These are phyloP conservation scores for Acrocephalus arundinaceus DNA, from an alignment of 2,113 vertebrate species.

Conservation along the genomic window DNA sequence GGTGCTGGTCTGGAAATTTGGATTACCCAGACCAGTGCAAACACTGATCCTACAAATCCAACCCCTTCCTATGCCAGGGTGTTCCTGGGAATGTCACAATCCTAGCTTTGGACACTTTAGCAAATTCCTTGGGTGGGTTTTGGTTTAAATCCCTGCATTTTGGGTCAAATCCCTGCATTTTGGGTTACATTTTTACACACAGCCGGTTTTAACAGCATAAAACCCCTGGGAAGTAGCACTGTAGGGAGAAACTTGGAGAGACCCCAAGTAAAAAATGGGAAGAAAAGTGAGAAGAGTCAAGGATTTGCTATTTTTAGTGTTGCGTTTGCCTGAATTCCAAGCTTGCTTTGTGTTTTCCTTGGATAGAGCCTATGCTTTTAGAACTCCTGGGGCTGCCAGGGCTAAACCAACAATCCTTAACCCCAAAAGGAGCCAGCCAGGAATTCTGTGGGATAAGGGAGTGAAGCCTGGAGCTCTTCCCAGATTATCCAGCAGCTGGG, in stretches of 20 bases:
- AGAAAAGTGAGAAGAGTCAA: neutral
- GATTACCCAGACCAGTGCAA: neutral
- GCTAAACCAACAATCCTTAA: neutral
- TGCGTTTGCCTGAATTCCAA: neutral
- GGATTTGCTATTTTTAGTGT: neutral
- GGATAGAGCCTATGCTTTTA: neutral
- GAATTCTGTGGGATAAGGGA: neutral
- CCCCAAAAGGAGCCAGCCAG: neutral
- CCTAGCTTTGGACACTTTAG: neutral
- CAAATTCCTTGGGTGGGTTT: neutral
- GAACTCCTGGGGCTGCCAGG: neutral
- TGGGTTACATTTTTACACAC: neutral
- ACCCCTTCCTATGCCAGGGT: neutral
- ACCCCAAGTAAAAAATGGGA: neutral
- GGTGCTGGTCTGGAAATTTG: neutral
- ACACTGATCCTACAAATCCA: neutral
- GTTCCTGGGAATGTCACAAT: neutral
- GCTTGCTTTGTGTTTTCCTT: neutral
- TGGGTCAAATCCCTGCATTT: neutral
- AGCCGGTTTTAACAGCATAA: rapidly evolving
- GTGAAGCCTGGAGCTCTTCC: neutral
- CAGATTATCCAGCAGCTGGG: neutral
- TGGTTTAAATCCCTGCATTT: neutral
- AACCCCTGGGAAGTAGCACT: neutral
- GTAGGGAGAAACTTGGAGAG: neutral